Percentiles rank a stretch among this genome's conserved stretches.
phyloP scores from a whole-genome alignment of 2,113 vertebrate genomes.

The Albula glossodonta region DNA sequence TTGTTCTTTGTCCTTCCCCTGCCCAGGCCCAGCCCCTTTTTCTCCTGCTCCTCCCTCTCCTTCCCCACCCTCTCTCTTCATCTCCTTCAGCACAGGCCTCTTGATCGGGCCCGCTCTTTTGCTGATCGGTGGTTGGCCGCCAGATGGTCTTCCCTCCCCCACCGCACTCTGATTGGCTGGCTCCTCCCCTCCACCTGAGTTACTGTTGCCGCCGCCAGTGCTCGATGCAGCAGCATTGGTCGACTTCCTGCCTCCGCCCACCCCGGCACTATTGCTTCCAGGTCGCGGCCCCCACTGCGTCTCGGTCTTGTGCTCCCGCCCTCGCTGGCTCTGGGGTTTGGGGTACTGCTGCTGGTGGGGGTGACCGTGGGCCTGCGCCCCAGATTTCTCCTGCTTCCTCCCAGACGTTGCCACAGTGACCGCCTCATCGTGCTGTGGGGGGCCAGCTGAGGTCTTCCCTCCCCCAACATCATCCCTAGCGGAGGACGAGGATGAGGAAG shows the following conservation, averaged over 20 bases:
- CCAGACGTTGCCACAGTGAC: constrained; percentile 45
- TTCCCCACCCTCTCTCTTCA: constrained; percentile 67
- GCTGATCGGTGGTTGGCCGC: constrained; percentile 50
- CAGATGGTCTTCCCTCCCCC: constrained; percentile 60
- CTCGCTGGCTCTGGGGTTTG: constrained; percentile 64
- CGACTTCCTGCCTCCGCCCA: constrained; percentile 49
- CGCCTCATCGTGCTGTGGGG: constrained; percentile 57
- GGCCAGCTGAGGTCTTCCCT: constrained; percentile 46
- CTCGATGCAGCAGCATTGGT: constrained; percentile 41
- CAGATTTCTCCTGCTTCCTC: constrained; percentile 64
- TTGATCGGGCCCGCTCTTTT: constrained; percentile 82
- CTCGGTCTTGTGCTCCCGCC: constrained; percentile 84
- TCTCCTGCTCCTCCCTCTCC: constrained; percentile 59
- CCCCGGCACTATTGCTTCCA: constrained; percentile 67
- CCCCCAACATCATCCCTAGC: constrained; percentile 65
- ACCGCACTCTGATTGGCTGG: constrained; percentile 35
- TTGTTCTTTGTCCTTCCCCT: constrained; percentile 71
- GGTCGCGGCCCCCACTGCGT: constrained; percentile 91
- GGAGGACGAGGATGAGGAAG: constrained; percentile 69
- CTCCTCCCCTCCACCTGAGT: constrained; percentile 58
- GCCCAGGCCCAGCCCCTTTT: constrained; percentile 55
- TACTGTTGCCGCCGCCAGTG: constrained; percentile 41
- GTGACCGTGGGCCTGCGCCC: constrained; percentile 47
- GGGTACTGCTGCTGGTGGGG: constrained; percentile 59
- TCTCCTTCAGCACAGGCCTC: constrained; percentile 72